Conservation (phyloP, 1,140 invertebrate genomes). For the Oscheius sp. region DNA sequence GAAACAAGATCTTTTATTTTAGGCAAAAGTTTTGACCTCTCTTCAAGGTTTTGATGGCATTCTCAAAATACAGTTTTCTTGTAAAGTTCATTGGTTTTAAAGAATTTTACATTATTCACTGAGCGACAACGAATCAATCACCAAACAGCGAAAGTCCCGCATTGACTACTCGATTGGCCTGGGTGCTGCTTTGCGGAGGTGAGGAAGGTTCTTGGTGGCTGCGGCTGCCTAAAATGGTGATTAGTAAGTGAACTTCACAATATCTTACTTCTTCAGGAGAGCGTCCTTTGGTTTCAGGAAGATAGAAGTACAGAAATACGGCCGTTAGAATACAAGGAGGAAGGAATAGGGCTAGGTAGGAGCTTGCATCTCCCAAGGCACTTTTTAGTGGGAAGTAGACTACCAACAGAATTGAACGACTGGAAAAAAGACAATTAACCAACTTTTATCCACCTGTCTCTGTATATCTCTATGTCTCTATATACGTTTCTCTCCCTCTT, state of each 20-base stretch:
- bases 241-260: not conserved
- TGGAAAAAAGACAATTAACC: not conserved
- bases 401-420: not conserved
- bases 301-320: slow-evolving; percentile 3
- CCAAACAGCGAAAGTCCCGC: too few relatives aligned
- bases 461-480: too few relatives aligned
- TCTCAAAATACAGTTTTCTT: too few relatives aligned
- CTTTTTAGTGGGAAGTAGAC: not conserved
- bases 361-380: not conserved
- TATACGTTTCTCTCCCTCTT: too few relatives aligned
- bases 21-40: too few relatives aligned
- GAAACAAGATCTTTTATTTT: too few relatives aligned
- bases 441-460: too few relatives aligned
- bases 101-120: too few relatives aligned
- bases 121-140: too few relatives aligned
- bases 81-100: too few relatives aligned
- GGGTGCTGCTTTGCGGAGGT: not conserved
- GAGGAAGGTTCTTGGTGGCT: not conserved
- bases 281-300: slow-evolving; percentile 10
- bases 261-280: not conserved
- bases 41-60: too few relatives aligned
- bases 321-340: not conserved
- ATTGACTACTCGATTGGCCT: too few relatives aligned
- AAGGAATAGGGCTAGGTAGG: not conserved
- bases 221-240: not conserved